A percentile compares a stretch with the other conserved stretches of the same genome.
Evolutionary conservation across 2,888 invertebrate species (phyloP).

Genomic region (Patella depressa): DNA sequence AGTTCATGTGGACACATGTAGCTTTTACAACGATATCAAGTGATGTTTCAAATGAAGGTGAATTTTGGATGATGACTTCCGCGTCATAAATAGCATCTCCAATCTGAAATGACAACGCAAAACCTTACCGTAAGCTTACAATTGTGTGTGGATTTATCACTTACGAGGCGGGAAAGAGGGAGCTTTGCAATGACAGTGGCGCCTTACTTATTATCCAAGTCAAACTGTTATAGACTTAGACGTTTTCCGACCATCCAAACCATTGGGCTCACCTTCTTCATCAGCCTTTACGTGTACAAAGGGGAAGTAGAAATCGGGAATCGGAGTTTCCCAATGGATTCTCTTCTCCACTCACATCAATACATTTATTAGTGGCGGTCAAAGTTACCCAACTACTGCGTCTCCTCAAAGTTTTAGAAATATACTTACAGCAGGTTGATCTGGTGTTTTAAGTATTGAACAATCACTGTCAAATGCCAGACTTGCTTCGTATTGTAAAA

Average conservation of each 20-base stretch:
- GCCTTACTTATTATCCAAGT: no score
- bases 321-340: not conserved
- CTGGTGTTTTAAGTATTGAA: not conserved
- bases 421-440: slow-evolving; percentile 8
- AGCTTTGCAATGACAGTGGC: no score
- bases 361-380: no score
- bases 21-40: slow-evolving; percentile 8
- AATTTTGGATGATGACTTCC: slow-evolving; percentile 15
- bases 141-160: not conserved
- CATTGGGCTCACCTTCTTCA: not conserved
- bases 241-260: not conserved
- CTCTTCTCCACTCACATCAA: no score
- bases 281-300: no score
- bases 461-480: not conserved
- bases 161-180: no score
- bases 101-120: not conserved
- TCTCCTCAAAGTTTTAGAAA: not conserved
- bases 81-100: slow-evolving; percentile 3
- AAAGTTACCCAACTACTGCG: no score
- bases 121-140: not conserved
- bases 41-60: not conserved
- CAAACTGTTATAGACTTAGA: no score
- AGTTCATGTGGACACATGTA: slow-evolving; percentile 13
- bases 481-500: not conserved
- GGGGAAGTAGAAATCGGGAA: not conserved